Evolutionary conservation across 1,140 invertebrate species (phyloP).

Genomic region (Neodiprion virginianus): DNA sequence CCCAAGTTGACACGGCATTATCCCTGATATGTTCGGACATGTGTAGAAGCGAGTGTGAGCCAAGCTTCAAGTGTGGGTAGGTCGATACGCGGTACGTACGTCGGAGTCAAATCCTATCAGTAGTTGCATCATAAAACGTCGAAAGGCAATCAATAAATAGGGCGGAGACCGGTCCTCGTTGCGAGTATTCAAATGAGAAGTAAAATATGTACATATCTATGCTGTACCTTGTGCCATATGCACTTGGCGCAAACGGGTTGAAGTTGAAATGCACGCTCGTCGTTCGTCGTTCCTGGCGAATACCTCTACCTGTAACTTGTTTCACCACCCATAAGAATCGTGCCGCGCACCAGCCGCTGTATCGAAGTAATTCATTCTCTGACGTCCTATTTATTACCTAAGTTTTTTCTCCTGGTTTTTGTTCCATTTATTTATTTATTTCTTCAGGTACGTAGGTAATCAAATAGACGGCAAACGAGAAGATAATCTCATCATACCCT

Average conservation of each 20-base stretch:
- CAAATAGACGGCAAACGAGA: too few relatives aligned
- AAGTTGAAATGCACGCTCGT: neutral
- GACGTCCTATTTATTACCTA: neutral
- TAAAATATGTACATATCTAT: neutral
- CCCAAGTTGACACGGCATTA: neutral
- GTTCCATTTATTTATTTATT: too few relatives aligned
- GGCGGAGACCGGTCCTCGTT: neutral
- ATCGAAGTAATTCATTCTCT: neutral
- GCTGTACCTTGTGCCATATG: neutral
- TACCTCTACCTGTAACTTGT: neutral
- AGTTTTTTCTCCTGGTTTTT: too few relatives aligned
- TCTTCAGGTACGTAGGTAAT: too few relatives aligned
- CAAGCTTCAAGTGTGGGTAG: neutral
- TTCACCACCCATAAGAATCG: neutral
- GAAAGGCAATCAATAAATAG: slow-evolving; percentile 6
- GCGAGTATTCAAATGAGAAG: neutral
- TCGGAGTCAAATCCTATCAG: neutral
- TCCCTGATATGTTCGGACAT: neutral
- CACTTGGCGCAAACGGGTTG: neutral
- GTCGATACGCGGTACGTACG: neutral
- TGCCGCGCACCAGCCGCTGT: neutral
- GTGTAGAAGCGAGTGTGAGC: neutral
- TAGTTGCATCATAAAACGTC: neutral
- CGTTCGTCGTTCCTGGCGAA: neutral
- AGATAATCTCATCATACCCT: too few relatives aligned